Percentiles rank a stretch among this genome's conserved stretches.
phyloP scores from a whole-genome alignment of 2,888 invertebrate species.

The Tiliacea aurago region DNA sequence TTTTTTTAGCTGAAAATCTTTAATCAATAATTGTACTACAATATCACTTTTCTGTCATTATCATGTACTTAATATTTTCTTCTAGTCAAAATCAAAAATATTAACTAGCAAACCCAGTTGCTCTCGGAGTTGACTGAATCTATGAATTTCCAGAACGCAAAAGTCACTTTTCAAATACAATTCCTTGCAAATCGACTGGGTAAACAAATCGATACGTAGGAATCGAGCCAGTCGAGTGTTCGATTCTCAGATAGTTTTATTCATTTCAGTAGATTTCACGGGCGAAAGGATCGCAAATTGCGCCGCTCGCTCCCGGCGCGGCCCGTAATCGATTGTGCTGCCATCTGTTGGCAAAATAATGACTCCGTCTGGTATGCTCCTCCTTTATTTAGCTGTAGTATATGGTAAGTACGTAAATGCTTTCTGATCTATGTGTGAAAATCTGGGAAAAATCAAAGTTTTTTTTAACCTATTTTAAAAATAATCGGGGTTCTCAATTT shows the following conservation, averaged over 20 bases:
- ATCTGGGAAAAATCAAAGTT: neutral
- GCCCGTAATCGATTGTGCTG: constrained; percentile 87
- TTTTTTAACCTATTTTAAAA: neutral
- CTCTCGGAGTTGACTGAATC: neutral
- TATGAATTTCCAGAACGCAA: neutral
- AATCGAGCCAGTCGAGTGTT: constrained; percentile 79
- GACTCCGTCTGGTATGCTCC: constrained; percentile 87
- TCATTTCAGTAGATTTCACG: constrained; percentile 89
- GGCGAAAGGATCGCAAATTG: constrained; percentile 87
- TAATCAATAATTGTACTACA: too few species aligned
- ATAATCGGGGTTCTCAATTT: neutral
- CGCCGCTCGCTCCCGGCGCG: constrained; percentile 82
- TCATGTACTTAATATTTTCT: too few species aligned
- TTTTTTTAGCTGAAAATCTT: too few species aligned
- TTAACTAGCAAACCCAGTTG: too few species aligned
- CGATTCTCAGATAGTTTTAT: constrained; percentile 87
- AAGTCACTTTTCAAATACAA: constrained; percentile 36
- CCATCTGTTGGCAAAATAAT: constrained; percentile 90
- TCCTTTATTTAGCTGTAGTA: constrained; percentile 78
- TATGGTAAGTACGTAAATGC: constrained; percentile 63
- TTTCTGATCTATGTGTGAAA: neutral
- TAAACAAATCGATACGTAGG: constrained; percentile 67
- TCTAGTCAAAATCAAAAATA: too few species aligned
- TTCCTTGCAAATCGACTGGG: constrained; percentile 53
- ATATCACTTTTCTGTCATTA: too few species aligned